Conservation (phyloP, 2,113 vertebrate genomes). For the Todiramphus chloris region DNA sequence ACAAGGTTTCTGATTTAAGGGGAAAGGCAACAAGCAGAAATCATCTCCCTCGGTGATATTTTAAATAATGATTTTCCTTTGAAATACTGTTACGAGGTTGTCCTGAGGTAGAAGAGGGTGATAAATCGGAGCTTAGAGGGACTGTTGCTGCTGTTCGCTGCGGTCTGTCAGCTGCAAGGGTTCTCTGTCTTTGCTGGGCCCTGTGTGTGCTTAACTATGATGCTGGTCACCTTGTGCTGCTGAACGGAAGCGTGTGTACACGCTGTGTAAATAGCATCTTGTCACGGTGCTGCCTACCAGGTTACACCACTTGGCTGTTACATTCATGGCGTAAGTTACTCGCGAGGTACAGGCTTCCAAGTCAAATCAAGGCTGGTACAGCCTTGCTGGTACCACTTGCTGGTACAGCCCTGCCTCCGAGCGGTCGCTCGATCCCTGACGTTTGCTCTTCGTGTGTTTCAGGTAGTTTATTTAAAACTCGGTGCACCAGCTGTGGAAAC, state of each 20-base stretch:
- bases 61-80: neutral
- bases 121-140: neutral
- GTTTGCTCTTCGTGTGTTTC: slow-evolving; percentile 29
- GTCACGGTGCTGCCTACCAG: neutral
- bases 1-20: neutral
- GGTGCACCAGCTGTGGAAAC: slow-evolving; percentile 88
- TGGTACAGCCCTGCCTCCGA: neutral
- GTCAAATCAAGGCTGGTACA: neutral
- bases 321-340: accelerated
- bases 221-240: neutral
- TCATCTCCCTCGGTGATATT: neutral
- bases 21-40: neutral
- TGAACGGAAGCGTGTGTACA: neutral
- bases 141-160: neutral
- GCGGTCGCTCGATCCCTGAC: neutral
- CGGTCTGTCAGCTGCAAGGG: neutral
- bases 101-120: neutral
- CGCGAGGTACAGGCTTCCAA: neutral
- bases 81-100: neutral
- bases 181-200: neutral
- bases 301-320: neutral
- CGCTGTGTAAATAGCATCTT: neutral
- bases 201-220: accelerated
- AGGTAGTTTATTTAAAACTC: slow-evolving; percentile 95
- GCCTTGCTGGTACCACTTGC: no score